phyloP scores from a whole-genome alignment of 2,113 vertebrate species.

The Octodon degus region DNA sequence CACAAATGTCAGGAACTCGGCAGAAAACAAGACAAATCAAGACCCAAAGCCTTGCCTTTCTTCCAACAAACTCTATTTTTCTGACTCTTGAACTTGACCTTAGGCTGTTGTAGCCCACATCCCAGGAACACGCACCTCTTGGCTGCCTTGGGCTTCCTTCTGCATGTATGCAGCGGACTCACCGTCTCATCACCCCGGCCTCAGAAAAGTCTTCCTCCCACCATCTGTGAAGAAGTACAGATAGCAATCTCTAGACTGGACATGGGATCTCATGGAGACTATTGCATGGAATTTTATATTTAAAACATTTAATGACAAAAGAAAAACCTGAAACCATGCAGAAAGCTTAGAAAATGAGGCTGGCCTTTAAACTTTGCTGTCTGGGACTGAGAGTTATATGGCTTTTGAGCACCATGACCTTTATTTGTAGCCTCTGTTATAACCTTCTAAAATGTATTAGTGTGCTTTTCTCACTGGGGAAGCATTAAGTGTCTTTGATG shows the following conservation, averaged over 20 bases:
- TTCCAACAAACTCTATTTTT: background rate
- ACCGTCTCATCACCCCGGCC: background rate
- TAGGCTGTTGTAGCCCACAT: background rate
- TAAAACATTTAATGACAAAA: conserved; percentile 21
- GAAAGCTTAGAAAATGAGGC: conserved; percentile 1
- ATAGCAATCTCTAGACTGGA: conserved; percentile 23
- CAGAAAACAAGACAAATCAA: background rate
- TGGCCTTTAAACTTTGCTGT: conserved; percentile 34
- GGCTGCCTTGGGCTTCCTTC: background rate
- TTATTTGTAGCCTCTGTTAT: conserved; percentile 1
- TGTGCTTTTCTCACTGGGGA: background rate
- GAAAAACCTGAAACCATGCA: background rate
- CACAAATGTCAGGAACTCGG: background rate
- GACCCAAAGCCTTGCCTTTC: background rate
- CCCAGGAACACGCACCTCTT: background rate
- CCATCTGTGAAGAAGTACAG: background rate
- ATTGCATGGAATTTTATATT: background rate
- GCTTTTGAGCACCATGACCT: background rate
- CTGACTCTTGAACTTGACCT: background rate
- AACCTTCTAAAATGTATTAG: conserved; percentile 21
- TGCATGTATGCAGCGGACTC: background rate
- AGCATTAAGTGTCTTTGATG: conserved; percentile 8
- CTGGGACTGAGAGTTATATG: background rate
- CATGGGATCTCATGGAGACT: background rate
- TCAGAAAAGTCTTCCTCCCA: background rate